Evolutionary conservation across 2,888 invertebrate species (phyloP).

Genomic region (Steinernema carpocapsae): DNA sequence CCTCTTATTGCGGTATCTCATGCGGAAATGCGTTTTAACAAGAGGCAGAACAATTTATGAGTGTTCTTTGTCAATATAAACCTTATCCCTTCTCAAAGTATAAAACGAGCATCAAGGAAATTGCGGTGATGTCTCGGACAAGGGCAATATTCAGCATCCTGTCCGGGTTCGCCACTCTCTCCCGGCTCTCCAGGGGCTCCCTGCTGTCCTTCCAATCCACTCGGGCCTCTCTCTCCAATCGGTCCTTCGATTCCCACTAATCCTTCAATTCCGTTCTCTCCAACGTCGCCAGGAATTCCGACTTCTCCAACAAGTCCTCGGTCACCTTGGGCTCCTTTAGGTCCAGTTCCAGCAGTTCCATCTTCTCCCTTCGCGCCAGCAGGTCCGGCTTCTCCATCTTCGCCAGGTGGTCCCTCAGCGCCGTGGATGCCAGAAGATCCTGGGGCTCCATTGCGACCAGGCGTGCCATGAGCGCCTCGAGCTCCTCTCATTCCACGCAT

Average conservation of each 20-base stretch:
- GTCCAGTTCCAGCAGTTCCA: slow-evolving; percentile 9
- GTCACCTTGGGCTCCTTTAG: slow-evolving; percentile 1
- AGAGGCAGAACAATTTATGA: too few relatives aligned
- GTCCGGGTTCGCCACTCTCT: slow-evolving; percentile 25
- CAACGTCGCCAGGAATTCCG: background rate
- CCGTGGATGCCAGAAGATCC: slow-evolving; percentile 15
- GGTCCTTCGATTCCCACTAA: background rate
- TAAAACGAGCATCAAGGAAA: slow-evolving; percentile 4
- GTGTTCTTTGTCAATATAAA: too few relatives aligned
- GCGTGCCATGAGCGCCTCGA: slow-evolving; percentile 41
- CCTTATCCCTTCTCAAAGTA: too few relatives aligned
- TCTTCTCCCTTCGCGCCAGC: background rate
- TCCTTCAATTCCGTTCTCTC: background rate
- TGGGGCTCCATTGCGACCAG: slow-evolving; percentile 11
- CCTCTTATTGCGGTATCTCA: too few relatives aligned
- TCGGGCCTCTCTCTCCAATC: background rate
- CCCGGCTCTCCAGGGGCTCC: slow-evolving; percentile 10
- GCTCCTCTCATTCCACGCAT: slow-evolving; percentile 39
- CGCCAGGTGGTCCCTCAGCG: background rate
- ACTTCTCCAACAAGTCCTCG: background rate
- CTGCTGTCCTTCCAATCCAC: slow-evolving; percentile 5
- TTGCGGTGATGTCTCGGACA: slow-evolving; percentile 36
- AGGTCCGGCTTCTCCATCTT: background rate
- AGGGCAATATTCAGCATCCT: slow-evolving; percentile 36
- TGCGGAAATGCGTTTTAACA: too few relatives aligned